Evolutionary conservation across 1,140 invertebrate genomes (phyloP).

Genomic region (Nixonia krombeini): DNA sequence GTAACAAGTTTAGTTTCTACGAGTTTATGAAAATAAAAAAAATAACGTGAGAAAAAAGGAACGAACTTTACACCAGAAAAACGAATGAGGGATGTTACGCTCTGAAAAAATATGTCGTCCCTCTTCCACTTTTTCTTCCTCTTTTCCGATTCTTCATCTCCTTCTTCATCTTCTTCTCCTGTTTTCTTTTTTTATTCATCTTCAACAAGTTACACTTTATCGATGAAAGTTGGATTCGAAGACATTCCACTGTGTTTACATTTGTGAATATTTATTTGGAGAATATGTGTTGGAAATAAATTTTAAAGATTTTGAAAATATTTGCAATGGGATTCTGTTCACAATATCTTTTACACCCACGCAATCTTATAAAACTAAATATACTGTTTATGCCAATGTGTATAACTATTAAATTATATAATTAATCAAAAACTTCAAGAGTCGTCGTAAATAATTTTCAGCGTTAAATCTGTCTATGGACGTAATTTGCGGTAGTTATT

Average conservation of each 20-base stretch:
- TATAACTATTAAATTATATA: too few species aligned
- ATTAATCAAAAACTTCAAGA: too few species aligned
- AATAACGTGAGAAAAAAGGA: conserved; percentile 49
- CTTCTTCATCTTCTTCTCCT: too few species aligned
- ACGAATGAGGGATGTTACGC: conserved; percentile 39
- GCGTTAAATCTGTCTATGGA: too few species aligned
- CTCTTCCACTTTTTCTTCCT: background rate
- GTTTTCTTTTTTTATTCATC: conserved; percentile 15
- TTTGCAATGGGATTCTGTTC: too few species aligned
- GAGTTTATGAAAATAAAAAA: conserved; percentile 54
- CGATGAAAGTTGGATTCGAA: conserved; percentile 29
- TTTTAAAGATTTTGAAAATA: too few species aligned
- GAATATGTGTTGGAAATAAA: background rate
- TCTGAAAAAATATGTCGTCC: conserved; percentile 32
- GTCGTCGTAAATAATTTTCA: too few species aligned
- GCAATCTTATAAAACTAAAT: too few species aligned
- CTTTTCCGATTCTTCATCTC: too few species aligned
- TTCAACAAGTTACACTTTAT: conserved; percentile 22
- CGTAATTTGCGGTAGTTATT: too few species aligned
- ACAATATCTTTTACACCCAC: too few species aligned
- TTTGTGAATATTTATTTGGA: conserved; percentile 10
- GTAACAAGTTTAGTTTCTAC: conserved; percentile 52
- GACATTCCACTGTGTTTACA: conserved; percentile 16
- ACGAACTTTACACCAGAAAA: conserved; percentile 30
- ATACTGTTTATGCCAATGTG: too few species aligned